Evolutionary conservation across 2,888 invertebrate species (phyloP), one percentile per base, ranked within the genome.

Genomic region (Hydrotaea diabolus): DNA sequence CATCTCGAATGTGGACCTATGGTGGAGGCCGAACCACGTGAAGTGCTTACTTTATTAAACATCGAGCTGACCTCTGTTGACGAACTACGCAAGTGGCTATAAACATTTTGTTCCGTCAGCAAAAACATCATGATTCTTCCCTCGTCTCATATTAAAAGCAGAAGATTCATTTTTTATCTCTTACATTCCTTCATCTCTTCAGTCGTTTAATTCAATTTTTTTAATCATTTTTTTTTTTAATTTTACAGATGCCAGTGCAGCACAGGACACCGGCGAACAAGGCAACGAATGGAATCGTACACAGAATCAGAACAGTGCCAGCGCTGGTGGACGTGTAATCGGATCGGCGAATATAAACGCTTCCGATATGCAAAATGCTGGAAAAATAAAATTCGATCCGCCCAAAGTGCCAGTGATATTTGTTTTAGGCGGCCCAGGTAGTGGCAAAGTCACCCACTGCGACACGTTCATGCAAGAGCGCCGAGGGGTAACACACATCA

Each of bases 361-460:
- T 77, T 96, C 96, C 91, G 96, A 96, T 84, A 95, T 96, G 94
- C 96, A 95, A 92, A 97, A 96, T 93, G 94, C 94, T 87, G 96
- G 96, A 89, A 95, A 95, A 89, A 95, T 97, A 93, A 96, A 96
- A 92, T 97, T 97, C 92, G 96, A 97, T 93, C 94, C 96, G 87
- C 97, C 97, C 71, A 95, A 95, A 91, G 96, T 97, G 89, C 97
- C 97, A 81, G 97, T 97, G 91, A 96, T 97, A 93, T 97, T 97
- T 93, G 95, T 97, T 87, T 94, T 97, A 92, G 97, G 98, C 89
- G 98, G 98, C 86, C 98, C 98, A 87, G 98, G 98, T 88, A 98
- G 98, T 93, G 98, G 98, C 64, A 98, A 98, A 95, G 98, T 98
- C 94, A 98, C 98, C 90, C 98, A 98, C 92, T 98, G 98, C 93